A percentile compares a stretch with the other conserved stretches of the same genome.
These are phyloP conservation scores for Isichthys henryi DNA, from an alignment of 2,113 vertebrate species.

Conservation along the genomic window DNA sequence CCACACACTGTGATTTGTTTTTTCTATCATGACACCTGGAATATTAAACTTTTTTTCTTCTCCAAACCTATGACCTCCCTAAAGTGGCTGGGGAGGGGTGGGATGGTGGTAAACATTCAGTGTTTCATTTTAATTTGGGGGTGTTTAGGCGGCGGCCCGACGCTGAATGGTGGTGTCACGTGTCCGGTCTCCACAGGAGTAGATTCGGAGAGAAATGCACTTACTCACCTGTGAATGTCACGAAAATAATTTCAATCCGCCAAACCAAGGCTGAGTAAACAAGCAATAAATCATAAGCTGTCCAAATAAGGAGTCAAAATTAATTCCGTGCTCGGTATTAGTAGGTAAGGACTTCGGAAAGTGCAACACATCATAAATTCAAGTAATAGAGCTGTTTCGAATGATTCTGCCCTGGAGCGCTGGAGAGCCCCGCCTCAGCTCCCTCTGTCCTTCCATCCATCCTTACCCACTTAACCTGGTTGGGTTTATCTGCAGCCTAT, in stretches of 20 bases:
- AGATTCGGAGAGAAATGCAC: not conserved
- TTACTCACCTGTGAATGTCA: conserved; percentile 15
- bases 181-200: not conserved
- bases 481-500: not conserved
- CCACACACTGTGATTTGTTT: not conserved
- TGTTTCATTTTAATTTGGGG: not conserved
- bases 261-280: not conserved
- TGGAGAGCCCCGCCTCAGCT: not conserved
- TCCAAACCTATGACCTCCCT: not conserved
- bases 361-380: not conserved
- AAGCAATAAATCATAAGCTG: not conserved
- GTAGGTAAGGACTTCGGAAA: not conserved
- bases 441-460: not conserved
- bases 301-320: not conserved
- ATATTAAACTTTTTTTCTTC: not conserved
- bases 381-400: not conserved
- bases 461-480: not conserved
- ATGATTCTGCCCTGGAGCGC: not conserved
- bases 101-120: not conserved
- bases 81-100: not conserved
- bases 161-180: not conserved
- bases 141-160: too few relatives aligned
- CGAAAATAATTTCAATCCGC: not conserved
- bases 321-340: not conserved
- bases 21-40: not conserved